phyloP scores from a whole-genome alignment of 2,113 vertebrate species.

The Notothenia coriiceps region DNA sequence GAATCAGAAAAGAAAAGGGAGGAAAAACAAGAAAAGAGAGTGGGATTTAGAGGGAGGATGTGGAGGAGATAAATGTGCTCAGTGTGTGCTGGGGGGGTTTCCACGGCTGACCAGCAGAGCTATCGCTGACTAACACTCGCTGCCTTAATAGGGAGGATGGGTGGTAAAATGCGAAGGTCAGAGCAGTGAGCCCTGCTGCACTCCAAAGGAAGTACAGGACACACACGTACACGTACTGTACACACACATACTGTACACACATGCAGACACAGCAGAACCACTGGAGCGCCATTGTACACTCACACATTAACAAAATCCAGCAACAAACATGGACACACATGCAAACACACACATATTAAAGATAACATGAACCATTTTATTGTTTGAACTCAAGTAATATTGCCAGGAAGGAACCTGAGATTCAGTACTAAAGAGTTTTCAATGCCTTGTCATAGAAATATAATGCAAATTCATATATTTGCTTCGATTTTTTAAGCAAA shows the following conservation, averaged over 20 bases:
- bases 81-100: slow-evolving; percentile 51
- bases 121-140: slow-evolving; percentile 35
- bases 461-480: too few relatives aligned
- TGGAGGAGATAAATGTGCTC: slow-evolving; percentile 36
- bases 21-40: slow-evolving; percentile 9
- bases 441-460: too few relatives aligned
- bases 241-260: not conserved
- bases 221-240: slow-evolving; percentile 4
- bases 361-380: not conserved
- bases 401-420: too few relatives aligned
- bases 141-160: slow-evolving; percentile 46
- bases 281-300: too few relatives aligned
- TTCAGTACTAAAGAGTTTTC: too few relatives aligned
- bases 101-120: slow-evolving; percentile 27
- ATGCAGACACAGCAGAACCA: slow-evolving; percentile 18
- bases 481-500: too few relatives aligned
- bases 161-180: slow-evolving; percentile 51
- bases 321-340: slow-evolving; percentile 3
- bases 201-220: slow-evolving; percentile 56
- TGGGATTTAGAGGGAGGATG: slow-evolving; percentile 10
- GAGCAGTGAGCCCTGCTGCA: slow-evolving; percentile 16
- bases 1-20: slow-evolving; percentile 1
- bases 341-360: not conserved
- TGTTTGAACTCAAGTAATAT: too few relatives aligned
- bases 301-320: not conserved